A percentile compares a stretch with the other conserved stretches of the same genome.
These are phyloP conservation scores for Patiria pectinifera DNA, from an alignment of 53 echinoderm and acorn worm species.

Conservation along the genomic window DNA sequence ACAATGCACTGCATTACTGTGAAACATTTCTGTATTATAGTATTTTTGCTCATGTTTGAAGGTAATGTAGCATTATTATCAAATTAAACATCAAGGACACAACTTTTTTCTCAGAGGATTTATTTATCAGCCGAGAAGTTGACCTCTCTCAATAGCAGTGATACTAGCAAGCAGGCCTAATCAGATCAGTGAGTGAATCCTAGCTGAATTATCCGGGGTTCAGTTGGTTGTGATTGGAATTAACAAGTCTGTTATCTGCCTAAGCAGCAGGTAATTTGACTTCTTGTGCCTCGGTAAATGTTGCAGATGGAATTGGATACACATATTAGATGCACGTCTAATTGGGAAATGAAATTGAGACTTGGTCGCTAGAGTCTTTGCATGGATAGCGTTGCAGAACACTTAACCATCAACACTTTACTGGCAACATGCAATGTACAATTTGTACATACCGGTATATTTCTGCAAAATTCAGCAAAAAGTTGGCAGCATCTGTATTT, in stretches of 20 bases:
- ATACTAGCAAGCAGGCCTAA: constrained; percentile 9
- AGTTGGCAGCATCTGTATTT: not conserved
- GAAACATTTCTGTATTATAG: not conserved
- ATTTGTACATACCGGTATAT: not conserved
- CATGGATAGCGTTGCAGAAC: not conserved
- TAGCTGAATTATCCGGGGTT: constrained; percentile 17
- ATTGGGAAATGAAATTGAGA: not conserved
- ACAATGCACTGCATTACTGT: not conserved
- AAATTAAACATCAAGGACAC: constrained; percentile 17
- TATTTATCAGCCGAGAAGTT: constrained; percentile 1
- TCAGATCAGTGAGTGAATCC: constrained; percentile 16
- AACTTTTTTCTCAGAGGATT: not conserved
- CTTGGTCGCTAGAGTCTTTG: not conserved
- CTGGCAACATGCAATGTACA: too few species aligned
- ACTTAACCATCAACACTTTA: not conserved
- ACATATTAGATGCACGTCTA: not conserved
- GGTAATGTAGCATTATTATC: not conserved
- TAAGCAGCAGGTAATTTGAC: constrained; percentile 28
- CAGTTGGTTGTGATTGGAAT: constrained; percentile 44
- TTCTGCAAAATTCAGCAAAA: not conserved
- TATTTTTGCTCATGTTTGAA: too few species aligned
- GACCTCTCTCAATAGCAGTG: not conserved
- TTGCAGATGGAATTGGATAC: constrained; percentile 27
- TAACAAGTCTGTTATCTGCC: constrained; percentile 34
- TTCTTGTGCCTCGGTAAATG: not conserved